Evolutionary conservation across 2,113 vertebrate genomes (phyloP), one percentile per base, ranked within the genome.

Genomic region (Tapirus terrestris): DNA sequence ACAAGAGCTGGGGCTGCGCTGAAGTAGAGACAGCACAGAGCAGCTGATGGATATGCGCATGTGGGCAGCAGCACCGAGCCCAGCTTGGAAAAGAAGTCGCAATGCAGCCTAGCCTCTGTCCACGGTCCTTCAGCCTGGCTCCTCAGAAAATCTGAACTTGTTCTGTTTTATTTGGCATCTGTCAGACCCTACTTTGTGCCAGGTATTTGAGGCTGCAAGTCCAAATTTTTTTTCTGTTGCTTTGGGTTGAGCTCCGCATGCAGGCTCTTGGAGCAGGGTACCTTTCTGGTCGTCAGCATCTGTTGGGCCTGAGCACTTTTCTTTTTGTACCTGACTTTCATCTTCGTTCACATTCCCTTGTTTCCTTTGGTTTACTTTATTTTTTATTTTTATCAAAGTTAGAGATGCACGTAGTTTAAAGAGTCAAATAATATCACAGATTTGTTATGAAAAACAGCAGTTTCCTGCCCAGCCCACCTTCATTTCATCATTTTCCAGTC

Each of bases 401-500:
- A 90, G 73, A 86, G n/a, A 70, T 93, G 10, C 9, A 17, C 25
- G 39, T 65, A 48, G 60, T 87, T 82, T 23, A 82, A 58, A 63
- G 60, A 88, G 27, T 91, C 60, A 86, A 76, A 61, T 25, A 61
- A 68, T 90, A 86, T 43, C 29, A 18, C 17, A 61, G 25, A 25
- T 95, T 79, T 82, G 58, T 96, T 82, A 72, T 95, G 90, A 79
- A 95, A 94, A 87, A 77, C 17, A 43, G 31, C 31, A 76, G 2
- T 83, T 85, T 87, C 16, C 76, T 60, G 43, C 67, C 27, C 1
- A 43, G 23, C 27, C 68, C 45, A 77, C 48, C 36, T 45, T 97
- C 67, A 73, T 94, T 65, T 91, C 36, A 63, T 61, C 84, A 21
- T 82, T 94, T 96, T 76, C 82, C 23, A n/a, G 83, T 85, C 39